Evolutionary conservation across 2,113 vertebrate genomes (phyloP), one percentile per base, ranked within the genome.

Genomic region (Protobothrops flavoviridis): DNA sequence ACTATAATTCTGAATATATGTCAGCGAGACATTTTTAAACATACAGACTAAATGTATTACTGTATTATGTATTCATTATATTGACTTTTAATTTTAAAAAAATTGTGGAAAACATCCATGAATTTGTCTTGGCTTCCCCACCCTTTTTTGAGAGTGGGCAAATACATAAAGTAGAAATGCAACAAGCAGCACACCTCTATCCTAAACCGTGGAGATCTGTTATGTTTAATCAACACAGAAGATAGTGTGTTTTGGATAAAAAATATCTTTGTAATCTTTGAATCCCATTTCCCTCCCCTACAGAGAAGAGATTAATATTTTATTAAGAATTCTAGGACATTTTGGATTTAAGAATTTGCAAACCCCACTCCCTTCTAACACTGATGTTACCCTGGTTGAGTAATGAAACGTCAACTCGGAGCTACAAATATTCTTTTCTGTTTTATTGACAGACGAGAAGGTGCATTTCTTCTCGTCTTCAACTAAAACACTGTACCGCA

Each of bases 351-450:
- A 26, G 24, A 26, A 61, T 61, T 61, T 1, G 24, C 24, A 26
- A 26, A 26, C 24, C 24, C 59, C 9, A 4, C 7, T 59, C 23
- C 23, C 23, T 29, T 61, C 59, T 61, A 61, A 61, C 26, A 12
- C 3, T 1, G 9, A 26, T 3, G 6, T 24, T 57, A 57, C 48
- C 2, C 0, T 9, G 8, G 8, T 61, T 10, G 26, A 3, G 1
- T 61, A 4, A 61, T 29, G 26, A 11, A 61, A 29, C 0, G 1
- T 12, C 59, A 61, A 12, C 3, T 10, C 3, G 0, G 10, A 61
- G 26, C 10, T 4, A 61, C 10, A 29, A 61, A 61, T 61, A 29
- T 29, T 61, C 3, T 61, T 61, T 61, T 29, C 26, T 74, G 13
- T 33, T 33, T 69, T n/a, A n/a, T 15, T 74, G 13, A 17, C 13